Conservation (phyloP, 37 sponge, comb jelly and placozoan genomes). For the Theonella swinhoei region DNA sequence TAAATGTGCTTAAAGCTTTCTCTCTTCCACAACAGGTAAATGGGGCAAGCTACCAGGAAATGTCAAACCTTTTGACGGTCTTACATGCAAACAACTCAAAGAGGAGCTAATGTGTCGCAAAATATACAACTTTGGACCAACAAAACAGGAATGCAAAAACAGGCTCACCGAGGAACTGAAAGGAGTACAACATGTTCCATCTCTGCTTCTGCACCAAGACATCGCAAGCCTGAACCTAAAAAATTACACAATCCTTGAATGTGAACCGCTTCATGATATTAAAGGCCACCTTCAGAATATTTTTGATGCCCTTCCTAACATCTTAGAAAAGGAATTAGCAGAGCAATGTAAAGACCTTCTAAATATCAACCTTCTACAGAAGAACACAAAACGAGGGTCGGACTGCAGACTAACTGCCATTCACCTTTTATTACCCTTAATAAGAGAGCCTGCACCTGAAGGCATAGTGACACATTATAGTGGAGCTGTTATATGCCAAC, state of each 20-base stretch:
- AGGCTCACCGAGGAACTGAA: background rate
- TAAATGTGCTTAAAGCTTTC: too few species aligned
- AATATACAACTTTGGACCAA: background rate
- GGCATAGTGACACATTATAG: background rate
- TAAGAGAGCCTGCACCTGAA: background rate
- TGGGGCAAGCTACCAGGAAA: background rate
- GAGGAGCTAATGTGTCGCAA: background rate
- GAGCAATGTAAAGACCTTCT: background rate
- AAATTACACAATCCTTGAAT: slow-evolving; percentile 7
- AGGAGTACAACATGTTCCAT: slow-evolving; percentile 17
- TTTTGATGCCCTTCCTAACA: slow-evolving; percentile 3
- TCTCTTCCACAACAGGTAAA: background rate
- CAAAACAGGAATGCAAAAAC: background rate
- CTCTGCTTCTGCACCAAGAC: slow-evolving; percentile 1
- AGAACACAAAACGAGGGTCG: slow-evolving; percentile 28
- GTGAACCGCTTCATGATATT: slow-evolving; percentile 38
- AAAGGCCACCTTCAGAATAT: slow-evolving; percentile 13
- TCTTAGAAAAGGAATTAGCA: background rate
- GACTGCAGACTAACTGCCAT: slow-evolving; percentile 33
- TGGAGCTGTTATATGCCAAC: background rate
- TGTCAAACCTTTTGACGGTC: background rate
- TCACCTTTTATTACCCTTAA: background rate
- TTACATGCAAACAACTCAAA: background rate
- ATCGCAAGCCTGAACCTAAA: background rate
- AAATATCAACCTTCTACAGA: background rate